phyloP scores from a whole-genome alignment of 2,797 vertebrate species.

The Hippoglossus hippoglossus region DNA sequence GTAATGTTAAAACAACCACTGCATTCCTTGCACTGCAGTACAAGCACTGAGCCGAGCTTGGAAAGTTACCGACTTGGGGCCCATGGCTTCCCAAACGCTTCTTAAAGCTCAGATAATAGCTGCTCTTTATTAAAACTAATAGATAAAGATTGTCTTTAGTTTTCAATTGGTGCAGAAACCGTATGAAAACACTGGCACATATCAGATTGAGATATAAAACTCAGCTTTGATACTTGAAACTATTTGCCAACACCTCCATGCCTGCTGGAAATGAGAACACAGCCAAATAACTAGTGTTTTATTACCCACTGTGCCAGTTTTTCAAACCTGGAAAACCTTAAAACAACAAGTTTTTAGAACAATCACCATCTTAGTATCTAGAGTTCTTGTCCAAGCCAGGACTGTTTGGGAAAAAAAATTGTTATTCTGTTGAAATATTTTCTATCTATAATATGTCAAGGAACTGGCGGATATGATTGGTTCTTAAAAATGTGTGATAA shows the following conservation, averaged over 20 bases:
- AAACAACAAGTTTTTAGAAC: conserved; percentile 31
- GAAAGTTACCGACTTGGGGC: conserved; percentile 71
- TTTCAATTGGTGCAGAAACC: conserved; percentile 12
- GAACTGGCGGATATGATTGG: not conserved
- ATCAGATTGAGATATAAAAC: conserved; percentile 10
- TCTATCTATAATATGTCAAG: not conserved
- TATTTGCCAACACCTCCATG: conserved; percentile 35
- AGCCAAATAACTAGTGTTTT: conserved; percentile 23
- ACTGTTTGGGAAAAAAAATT: not conserved
- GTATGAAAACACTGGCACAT: conserved; percentile 14
- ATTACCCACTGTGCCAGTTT: conserved; percentile 1
- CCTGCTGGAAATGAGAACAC: conserved; percentile 37
- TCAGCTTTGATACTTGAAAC: conserved; percentile 18
- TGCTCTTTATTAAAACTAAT: conserved; percentile 40
- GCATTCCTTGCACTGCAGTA: conserved; percentile 74
- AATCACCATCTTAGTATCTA: conserved; percentile 12
- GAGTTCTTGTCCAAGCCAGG: conserved; percentile 5
- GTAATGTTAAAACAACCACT: conserved; percentile 80
- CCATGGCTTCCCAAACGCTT: conserved; percentile 55
- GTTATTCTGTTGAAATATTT: not conserved
- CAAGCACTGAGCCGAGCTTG: conserved; percentile 57
- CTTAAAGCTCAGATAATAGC: conserved; percentile 50
- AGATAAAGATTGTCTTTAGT: conserved; percentile 42
- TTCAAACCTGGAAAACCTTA: conserved; percentile 28
- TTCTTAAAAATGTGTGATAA: not conserved